Percentiles rank a stretch among this genome's conserved stretches.
phyloP scores from a whole-genome alignment of 2,113 vertebrate species.

The Paralichthys olivaceus region DNA sequence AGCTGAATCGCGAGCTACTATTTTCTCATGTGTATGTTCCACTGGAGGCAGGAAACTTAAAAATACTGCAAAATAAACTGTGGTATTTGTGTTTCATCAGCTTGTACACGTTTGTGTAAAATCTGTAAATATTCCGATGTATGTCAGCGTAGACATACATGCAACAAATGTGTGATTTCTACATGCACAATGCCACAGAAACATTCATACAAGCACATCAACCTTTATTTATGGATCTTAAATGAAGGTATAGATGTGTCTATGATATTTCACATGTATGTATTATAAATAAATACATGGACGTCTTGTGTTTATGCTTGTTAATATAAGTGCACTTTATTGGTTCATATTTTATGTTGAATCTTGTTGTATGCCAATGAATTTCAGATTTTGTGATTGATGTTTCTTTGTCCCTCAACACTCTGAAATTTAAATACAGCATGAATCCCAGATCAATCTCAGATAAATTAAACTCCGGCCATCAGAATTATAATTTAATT shows the following conservation, averaged over 20 bases:
- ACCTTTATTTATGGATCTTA: slow-evolving; percentile 52
- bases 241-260: slow-evolving; percentile 63
- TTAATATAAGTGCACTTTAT: slow-evolving; percentile 3
- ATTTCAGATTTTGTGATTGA: background rate
- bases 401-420: slow-evolving; percentile 6
- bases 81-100: background rate
- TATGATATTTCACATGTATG: slow-evolving; percentile 41
- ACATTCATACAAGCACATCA: slow-evolving; percentile 49
- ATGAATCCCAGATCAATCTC: too few species aligned
- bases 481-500: too few species aligned
- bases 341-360: background rate
- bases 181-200: slow-evolving; percentile 29
- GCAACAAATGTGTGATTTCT: slow-evolving; percentile 46
- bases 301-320: slow-evolving; percentile 38
- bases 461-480: too few species aligned
- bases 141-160: slow-evolving; percentile 64
- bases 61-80: background rate
- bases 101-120: too few species aligned
- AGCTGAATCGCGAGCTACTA: too few species aligned
- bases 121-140: slow-evolving; percentile 35
- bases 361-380: background rate
- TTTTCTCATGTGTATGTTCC: too few species aligned
- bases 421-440: background rate
- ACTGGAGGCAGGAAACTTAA: background rate
- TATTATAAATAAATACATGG: slow-evolving; percentile 37